phyloP scores from a whole-genome alignment of 2,888 invertebrate species.

The Polydrusus pterygomalis region DNA sequence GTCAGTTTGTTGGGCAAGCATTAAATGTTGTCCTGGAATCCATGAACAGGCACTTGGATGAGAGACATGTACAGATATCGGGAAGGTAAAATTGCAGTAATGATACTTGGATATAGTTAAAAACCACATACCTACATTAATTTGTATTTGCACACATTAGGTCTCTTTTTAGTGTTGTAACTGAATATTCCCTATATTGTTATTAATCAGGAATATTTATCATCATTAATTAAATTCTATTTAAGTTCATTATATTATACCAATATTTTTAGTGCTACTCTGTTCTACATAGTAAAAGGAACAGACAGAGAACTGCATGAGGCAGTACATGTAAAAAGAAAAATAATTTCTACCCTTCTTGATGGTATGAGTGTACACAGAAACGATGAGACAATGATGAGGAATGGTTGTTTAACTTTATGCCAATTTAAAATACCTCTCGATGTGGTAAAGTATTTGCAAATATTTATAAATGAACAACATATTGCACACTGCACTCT shows the following conservation, averaged over 20 bases:
- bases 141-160: no score
- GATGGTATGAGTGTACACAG: constrained; percentile 92
- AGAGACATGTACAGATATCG: constrained; percentile 94
- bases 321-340: constrained; percentile 81
- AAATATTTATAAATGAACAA: neutral
- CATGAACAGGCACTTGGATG: constrained; percentile 90
- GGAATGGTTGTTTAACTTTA: constrained; percentile 95
- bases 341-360: constrained; percentile 87
- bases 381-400: constrained; percentile 93
- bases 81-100: constrained; percentile 78
- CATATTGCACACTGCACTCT: no score
- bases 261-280: constrained; percentile 86
- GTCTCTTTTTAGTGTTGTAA: no score
- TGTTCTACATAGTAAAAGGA: constrained; percentile 96
- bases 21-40: constrained; percentile 89
- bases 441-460: constrained; percentile 82
- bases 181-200: no score
- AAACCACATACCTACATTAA: no score
- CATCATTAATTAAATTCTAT: no score
- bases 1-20: constrained; percentile 83
- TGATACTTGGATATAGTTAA: neutral
- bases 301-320: constrained; percentile 84
- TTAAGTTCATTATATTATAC: no score
- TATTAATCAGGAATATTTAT: no score
- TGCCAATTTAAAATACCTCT: constrained; percentile 96